These are phyloP conservation scores for Chlorops oryzae DNA, from an alignment of 1,140 invertebrate species.

Conservation along the genomic window DNA sequence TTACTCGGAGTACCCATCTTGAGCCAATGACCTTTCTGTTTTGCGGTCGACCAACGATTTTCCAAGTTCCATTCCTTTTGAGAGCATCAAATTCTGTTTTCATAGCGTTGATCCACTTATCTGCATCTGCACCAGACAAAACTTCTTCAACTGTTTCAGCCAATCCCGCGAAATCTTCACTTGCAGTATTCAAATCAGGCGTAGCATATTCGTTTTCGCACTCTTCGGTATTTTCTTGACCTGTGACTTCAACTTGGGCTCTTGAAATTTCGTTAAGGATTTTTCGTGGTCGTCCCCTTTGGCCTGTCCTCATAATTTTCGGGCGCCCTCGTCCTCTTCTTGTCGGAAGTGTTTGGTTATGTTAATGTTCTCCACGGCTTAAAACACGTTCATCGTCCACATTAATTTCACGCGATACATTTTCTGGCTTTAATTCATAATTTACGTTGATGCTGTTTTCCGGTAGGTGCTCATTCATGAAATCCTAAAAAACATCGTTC, in stretches of 20 bases:
- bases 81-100: constrained; percentile 27
- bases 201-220: not conserved
- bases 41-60: constrained; percentile 21
- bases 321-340: constrained; percentile 13
- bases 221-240: too few species aligned
- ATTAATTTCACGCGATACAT: not conserved
- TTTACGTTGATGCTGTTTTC: not conserved
- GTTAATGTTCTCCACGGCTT: too few species aligned
- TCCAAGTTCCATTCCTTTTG: constrained; percentile 30
- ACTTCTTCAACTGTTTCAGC: constrained; percentile 6
- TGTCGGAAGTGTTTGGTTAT: not conserved
- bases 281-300: constrained; percentile 9
- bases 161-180: too few species aligned
- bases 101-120: constrained; percentile 33
- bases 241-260: too few species aligned
- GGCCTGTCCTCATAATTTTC: constrained; percentile 7
- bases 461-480: too few species aligned
- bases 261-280: too few species aligned
- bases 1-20: constrained; percentile 42
- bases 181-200: not conserved
- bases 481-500: too few species aligned
- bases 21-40: constrained; percentile 22
- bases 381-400: too few species aligned
- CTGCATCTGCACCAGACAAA: constrained; percentile 7
- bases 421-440: too few species aligned